Base-by-base conservation (phyloP, 1,140 invertebrate genomes). In the Ceratina calcarata region DNA sequence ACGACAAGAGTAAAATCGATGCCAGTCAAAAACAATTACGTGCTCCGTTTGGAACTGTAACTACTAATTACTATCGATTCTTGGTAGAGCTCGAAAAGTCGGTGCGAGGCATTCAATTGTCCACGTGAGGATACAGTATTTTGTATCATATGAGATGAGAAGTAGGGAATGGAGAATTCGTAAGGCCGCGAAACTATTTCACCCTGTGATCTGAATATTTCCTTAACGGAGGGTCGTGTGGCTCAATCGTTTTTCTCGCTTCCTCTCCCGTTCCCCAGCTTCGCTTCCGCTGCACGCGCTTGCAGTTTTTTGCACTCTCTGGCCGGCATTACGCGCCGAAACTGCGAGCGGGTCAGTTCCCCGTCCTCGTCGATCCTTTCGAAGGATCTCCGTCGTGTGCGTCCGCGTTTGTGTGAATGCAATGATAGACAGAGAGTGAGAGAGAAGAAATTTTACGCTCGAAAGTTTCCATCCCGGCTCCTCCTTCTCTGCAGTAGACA, bases 291-390 rank as follows among this genome's bases (percentile, higher is more conserved):
- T 72, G 60, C 76, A 78, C 71, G 60, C 60, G 76, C 16, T n/a
- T 37, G 55, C 67, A 65, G 51, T 53, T 81, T 78, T 81, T 71
- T 69, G 27, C 55, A 45, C 75, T 51, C 60, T 71, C 51, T 78
- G 66, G 66, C 37, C 67, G 20, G 55, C 62, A 55, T 78, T 78
- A 78, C 80, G 67, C 67, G 76, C 49, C 80, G 62, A 82, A 79
- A 82, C 57, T 70, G 51, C 76, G 80, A 82, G 76, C 80, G 51
- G 76, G 80, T 82, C 80, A 82, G 80, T 82, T 82, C 72, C 70
- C 61, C 69, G 60, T 67, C 55, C 37, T 45, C 76, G 45, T 79
- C 51, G 64, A 82, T 82, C 64, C 62, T 15, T 10, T 10, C 37
- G 37, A 45, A 45, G 6, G 2, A 10, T 10, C 8, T 45, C 37